These are phyloP conservation scores for Opisthograptis luteolata DNA, from an alignment of 2,888 invertebrate species.

Conservation along the genomic window DNA sequence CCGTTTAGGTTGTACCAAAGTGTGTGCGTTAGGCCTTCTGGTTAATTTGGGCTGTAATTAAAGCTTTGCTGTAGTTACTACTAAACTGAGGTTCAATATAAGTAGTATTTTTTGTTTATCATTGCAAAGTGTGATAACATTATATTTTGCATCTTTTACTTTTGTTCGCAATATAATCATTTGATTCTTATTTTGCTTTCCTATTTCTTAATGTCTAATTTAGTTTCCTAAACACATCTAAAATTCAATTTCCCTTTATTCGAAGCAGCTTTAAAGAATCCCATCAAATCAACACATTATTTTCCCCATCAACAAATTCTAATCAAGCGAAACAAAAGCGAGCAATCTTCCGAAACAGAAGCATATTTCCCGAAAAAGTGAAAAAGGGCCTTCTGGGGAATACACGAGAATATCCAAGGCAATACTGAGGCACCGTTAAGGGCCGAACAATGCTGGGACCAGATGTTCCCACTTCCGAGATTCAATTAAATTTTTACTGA, in stretches of 20 bases:
- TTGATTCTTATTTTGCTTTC: no score
- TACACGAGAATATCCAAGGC: conserved; percentile 52
- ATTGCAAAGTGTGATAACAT: no score
- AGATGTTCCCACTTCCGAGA: conserved; percentile 71
- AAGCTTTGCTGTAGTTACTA: conserved; percentile 17
- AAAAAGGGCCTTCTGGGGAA: conserved; percentile 54
- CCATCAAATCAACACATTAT: conserved; percentile 26
- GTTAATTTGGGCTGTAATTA: conserved; percentile 22
- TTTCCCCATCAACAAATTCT: conserved; percentile 32
- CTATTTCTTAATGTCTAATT: no score
- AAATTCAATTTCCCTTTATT: background rate
- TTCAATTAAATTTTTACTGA: conserved; percentile 84
- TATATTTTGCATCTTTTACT: no score
- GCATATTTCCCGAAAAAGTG: conserved; percentile 49
- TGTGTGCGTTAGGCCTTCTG: conserved; percentile 26
- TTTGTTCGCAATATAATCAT: background rate
- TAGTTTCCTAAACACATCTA: background rate
- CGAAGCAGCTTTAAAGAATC: background rate
- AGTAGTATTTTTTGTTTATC: no score
- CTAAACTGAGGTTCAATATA: background rate
- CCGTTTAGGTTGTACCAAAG: conserved; percentile 37
- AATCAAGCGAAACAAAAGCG: conserved; percentile 35
- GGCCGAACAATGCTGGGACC: conserved; percentile 61
- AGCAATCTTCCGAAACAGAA: conserved; percentile 38
- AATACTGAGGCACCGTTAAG: conserved; percentile 35